phyloP scores from a whole-genome alignment of 2,113 vertebrate genomes.

The Synchiropus splendidus region DNA sequence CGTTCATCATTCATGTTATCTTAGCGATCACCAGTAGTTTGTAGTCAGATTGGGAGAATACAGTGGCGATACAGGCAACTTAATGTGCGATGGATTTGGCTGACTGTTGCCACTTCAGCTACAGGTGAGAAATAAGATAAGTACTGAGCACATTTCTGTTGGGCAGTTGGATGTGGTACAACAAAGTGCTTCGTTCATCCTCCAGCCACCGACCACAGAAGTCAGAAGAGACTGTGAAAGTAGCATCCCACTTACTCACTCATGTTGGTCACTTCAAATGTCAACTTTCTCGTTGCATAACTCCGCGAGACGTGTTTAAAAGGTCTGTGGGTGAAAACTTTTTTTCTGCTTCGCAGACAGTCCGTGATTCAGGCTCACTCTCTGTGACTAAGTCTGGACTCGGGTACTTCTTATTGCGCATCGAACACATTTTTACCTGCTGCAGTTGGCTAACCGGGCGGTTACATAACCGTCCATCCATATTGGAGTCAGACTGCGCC shows the following conservation, averaged over 20 bases:
- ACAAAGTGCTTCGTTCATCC: slow-evolving; percentile 34
- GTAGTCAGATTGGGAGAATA: too few species aligned
- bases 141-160: slow-evolving; percentile 1
- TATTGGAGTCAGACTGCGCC: slow-evolving; percentile 10
- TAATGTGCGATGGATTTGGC: not conserved
- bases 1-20: too few species aligned
- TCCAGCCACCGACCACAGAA: slow-evolving; percentile 43
- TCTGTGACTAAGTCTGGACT: too few species aligned
- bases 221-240: slow-evolving; percentile 51
- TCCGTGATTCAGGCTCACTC: slow-evolving; percentile 21
- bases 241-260: slow-evolving; percentile 48
- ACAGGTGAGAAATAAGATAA: slow-evolving; percentile 30
- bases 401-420: not conserved
- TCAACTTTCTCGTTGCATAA: slow-evolving; percentile 8
- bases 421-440: not conserved
- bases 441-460: too few species aligned
- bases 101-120: slow-evolving; percentile 13
- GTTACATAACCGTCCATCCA: too few species aligned
- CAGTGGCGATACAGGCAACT: too few species aligned
- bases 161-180: not conserved
- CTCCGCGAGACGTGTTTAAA: not conserved
- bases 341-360: too few species aligned
- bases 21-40: too few species aligned
- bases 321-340: too few species aligned
- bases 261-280: slow-evolving; percentile 31